A percentile compares a stretch with the other conserved stretches of the same genome.
Conservation (phyloP, 2,797 vertebrate species). For the Enteromius paludinosus region DNA sequence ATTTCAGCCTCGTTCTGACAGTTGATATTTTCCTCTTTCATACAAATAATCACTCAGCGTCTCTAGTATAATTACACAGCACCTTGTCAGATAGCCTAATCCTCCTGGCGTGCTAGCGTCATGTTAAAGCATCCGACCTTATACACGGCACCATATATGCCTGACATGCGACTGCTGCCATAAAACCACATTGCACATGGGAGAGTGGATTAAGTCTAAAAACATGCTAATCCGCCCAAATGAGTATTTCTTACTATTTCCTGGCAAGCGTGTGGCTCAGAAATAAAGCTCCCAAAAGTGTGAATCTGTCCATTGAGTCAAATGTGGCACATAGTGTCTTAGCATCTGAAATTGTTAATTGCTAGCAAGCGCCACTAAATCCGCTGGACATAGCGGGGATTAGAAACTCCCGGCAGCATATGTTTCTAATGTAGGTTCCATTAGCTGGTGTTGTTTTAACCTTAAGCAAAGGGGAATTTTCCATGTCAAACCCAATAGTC, state of each 20-base stretch:
- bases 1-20: constrained; percentile 24
- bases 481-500: constrained; percentile 49
- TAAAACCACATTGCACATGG: constrained; percentile 53
- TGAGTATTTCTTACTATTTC: constrained; percentile 48
- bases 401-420: constrained; percentile 54
- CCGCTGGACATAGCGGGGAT: constrained; percentile 48
- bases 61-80: constrained; percentile 53
- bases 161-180: constrained; percentile 56
- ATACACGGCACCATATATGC: constrained; percentile 36
- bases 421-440: constrained; percentile 60
- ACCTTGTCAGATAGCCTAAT: constrained; percentile 61
- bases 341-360: constrained; percentile 48
- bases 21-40: constrained; percentile 48
- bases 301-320: constrained; percentile 44
- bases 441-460: constrained; percentile 58
- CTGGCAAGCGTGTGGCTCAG: constrained; percentile 35
- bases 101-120: constrained; percentile 34
- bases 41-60: constrained; percentile 63
- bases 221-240: constrained; percentile 61
- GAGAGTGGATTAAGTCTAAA: constrained; percentile 65
- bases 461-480: constrained; percentile 43
- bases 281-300: constrained; percentile 48
- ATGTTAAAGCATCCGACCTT: constrained; percentile 53
- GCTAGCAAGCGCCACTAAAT: constrained; percentile 38
- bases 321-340: constrained; percentile 42